Evolutionary conservation across 2,888 invertebrate species (phyloP), one percentile per base, ranked within the genome.

Genomic region (Adineta ricciae): DNA sequence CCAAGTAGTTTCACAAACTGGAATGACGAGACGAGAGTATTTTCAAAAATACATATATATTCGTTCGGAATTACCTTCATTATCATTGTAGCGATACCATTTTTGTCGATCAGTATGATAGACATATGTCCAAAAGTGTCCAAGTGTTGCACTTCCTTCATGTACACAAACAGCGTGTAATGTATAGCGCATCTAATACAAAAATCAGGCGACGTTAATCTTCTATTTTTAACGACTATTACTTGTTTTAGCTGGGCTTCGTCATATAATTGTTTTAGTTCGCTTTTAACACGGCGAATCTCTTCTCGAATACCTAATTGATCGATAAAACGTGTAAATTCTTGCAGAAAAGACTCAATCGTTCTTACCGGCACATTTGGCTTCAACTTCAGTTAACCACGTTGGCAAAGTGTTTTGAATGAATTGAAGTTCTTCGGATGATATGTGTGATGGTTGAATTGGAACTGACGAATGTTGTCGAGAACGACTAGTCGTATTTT

Each of bases 71-170:
- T n/a, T 41, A 14, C 83, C 85, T 85, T 85, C 85, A 46, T 83
- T 90, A 87, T 91, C 91, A 87, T 91, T 91, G 87, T 91, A 91
- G 87, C 91, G 91, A 72, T 90, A 88, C 91, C 91, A 91, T 83
- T 87, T 87, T n/a, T 88, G 86, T 41, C 88, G 87, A 8, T 86
- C 86, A n/a, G 87, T 87, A 87, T 90, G 89, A 87, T 89, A 90
- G 56, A 91, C 89, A 87, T 91, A 91, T 3, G 91, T 91, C 91
- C 91, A 91, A 88, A 91, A 91, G 88, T 91, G 91, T 38, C 91
- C 91, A 0, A 91, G 90, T 19, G 90, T 90, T 21, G 91, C 91
- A 87, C 91, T 91, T 36, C 91, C 91, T 87, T 91, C 91, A 86
- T 91, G 91, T 9, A 91, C 91, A 86, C 91, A 87, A 82, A 91